Percentiles rank a stretch among this genome's conserved stretches.
Conservation (phyloP, 2,113 vertebrate genomes). For the Perca fluviatilis region DNA sequence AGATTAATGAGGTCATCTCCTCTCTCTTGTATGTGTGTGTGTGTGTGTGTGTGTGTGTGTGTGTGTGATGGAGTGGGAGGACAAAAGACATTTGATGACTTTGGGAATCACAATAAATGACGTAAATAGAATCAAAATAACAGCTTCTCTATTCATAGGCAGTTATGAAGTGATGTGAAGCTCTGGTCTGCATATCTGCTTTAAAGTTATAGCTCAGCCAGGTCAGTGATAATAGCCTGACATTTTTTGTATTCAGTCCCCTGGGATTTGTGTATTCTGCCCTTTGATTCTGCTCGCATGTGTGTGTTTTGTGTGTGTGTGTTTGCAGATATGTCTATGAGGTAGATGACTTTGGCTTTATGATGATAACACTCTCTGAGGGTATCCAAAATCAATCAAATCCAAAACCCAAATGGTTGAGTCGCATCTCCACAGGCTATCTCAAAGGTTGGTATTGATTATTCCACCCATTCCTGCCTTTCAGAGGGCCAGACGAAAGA, state of each 20-base stretch:
- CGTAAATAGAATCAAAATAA: conserved; percentile 61
- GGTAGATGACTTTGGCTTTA: conserved; percentile 61
- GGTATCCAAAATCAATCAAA: conserved; percentile 76
- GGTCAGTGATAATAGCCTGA: conserved; percentile 56
- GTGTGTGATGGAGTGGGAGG: conserved; percentile 24
- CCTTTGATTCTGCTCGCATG: conserved; percentile 46
- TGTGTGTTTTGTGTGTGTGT: conserved; percentile 14
- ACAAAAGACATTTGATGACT: conserved; percentile 60
- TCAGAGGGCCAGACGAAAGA: conserved; percentile 55
- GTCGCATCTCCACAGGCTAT: conserved; percentile 71
- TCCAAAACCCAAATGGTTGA: conserved; percentile 70
- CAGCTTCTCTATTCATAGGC: conserved; percentile 40
- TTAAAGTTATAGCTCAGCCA: conserved; percentile 40
- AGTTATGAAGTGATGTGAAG: conserved; percentile 40
- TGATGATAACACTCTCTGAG: conserved; percentile 73
- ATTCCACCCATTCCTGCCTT: conserved; percentile 68
- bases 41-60: conserved; percentile 4
- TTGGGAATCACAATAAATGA: conserved; percentile 56
- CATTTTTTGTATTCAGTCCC: conserved; percentile 44
- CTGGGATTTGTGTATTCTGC: conserved; percentile 43
- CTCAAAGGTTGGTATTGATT: conserved; percentile 81
- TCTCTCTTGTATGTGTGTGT: conserved; percentile 11
- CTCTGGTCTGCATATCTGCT: conserved; percentile 49
- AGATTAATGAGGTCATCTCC: conserved; percentile 82
- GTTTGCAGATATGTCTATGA: conserved; percentile 23